A percentile compares a stretch with the other conserved stretches of the same genome.
Conservation (phyloP, 2,888 invertebrate species). For the Trichopria drosophilae region DNA sequence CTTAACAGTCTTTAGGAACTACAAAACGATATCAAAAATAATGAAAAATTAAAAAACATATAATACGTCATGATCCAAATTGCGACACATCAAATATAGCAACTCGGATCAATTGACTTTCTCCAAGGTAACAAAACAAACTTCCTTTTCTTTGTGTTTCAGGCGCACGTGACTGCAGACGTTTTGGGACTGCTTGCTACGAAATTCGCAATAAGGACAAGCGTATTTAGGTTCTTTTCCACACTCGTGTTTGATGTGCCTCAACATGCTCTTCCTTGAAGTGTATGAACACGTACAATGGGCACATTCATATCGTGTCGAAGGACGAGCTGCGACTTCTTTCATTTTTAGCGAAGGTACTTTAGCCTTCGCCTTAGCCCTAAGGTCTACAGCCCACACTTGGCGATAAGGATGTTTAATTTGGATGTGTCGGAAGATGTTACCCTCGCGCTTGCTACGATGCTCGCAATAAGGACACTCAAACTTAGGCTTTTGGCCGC, state of each 20-base stretch:
- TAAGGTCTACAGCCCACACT: conserved; percentile 47
- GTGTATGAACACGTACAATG: too few relatives aligned
- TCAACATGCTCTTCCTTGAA: conserved; percentile 42
- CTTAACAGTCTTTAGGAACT: too few relatives aligned
- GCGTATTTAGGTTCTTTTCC: conserved; percentile 47
- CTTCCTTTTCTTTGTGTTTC: conserved; percentile 35
- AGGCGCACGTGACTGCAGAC: conserved; percentile 45
- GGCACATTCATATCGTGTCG: too few relatives aligned
- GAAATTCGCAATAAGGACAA: conserved; percentile 47
- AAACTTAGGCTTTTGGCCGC: conserved; percentile 48
- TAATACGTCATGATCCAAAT: too few relatives aligned
- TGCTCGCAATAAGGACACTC: conserved; percentile 50
- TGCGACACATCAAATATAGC: too few relatives aligned
- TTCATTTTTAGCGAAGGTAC: too few relatives aligned
- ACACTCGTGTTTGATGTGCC: conserved; percentile 45
- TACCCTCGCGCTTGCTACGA: conserved; percentile 49
- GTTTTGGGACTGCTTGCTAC: conserved; percentile 47
- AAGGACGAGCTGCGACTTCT: too few relatives aligned
- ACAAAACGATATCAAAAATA: too few relatives aligned
- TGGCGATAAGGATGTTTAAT: conserved; percentile 47
- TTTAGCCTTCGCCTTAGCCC: too few relatives aligned
- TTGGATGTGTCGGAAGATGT: conserved; percentile 51
- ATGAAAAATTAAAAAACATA: too few relatives aligned
- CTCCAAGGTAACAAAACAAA: too few relatives aligned
- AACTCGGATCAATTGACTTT: background rate